These are phyloP conservation scores for Karalla daura DNA, from an alignment of 2,797 vertebrate species.

Conservation along the genomic window DNA sequence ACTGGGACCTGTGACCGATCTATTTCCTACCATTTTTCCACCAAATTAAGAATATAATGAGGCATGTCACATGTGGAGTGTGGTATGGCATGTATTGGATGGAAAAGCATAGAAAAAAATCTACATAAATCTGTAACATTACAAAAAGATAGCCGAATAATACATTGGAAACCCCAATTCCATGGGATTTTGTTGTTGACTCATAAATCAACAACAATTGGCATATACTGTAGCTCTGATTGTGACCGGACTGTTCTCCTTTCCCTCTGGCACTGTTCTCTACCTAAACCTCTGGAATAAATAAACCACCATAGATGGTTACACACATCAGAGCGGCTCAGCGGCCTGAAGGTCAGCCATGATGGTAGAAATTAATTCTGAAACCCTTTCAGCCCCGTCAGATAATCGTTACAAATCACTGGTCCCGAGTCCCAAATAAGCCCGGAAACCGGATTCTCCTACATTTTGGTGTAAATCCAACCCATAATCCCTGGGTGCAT, in stretches of 20 bases:
- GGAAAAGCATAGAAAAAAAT: neutral
- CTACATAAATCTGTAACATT: neutral
- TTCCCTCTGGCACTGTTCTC: too few relatives aligned
- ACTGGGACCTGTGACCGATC: too few relatives aligned
- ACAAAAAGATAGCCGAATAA: neutral
- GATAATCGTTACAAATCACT: conserved; percentile 1
- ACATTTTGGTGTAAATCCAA: neutral
- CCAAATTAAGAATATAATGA: too few relatives aligned
- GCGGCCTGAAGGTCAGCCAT: neutral
- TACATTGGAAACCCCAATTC: too few relatives aligned
- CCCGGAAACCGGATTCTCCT: neutral
- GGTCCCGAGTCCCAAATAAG: neutral
- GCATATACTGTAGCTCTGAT: too few relatives aligned
- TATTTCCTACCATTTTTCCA: too few relatives aligned
- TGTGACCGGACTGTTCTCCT: too few relatives aligned
- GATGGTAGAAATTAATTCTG: neutral
- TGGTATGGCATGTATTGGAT: too few relatives aligned
- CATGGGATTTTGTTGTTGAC: too few relatives aligned
- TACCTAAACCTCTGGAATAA: too few relatives aligned
- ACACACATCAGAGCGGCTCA: neutral
- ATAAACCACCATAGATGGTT: neutral
- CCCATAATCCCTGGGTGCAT: neutral
- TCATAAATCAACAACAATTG: too few relatives aligned
- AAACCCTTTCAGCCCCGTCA: neutral
- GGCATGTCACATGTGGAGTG: too few relatives aligned